Evolutionary conservation across 1,140 invertebrate genomes (phyloP).

Genomic region (Drosophila truncata): DNA sequence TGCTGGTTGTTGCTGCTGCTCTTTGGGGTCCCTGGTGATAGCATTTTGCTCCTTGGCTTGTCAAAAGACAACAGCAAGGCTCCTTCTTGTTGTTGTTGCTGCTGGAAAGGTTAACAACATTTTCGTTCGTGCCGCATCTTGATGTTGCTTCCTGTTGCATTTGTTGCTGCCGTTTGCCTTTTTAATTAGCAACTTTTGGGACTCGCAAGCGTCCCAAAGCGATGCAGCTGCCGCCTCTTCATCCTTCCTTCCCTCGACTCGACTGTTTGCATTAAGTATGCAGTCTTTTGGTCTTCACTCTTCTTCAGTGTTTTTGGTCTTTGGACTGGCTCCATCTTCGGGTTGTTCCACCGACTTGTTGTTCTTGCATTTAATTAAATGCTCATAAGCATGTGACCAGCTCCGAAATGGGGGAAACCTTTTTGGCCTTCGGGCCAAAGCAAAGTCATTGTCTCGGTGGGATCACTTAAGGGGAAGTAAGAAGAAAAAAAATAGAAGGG

Average conservation of each 20-base stretch:
- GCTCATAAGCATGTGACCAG: slow-evolving; percentile 80
- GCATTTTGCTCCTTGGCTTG: slow-evolving; percentile 81
- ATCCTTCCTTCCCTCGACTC: slow-evolving; percentile 17
- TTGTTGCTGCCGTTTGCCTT: slow-evolving; percentile 74
- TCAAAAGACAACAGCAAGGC: slow-evolving; percentile 68
- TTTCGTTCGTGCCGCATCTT: slow-evolving; percentile 81
- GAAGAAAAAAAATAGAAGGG: not conserved
- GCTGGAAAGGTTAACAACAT: slow-evolving; percentile 78
- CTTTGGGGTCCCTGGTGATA: slow-evolving; percentile 79
- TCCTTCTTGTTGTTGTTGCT: slow-evolving; percentile 53
- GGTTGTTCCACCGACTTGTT: slow-evolving; percentile 25
- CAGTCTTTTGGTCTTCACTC: slow-evolving; percentile 65
- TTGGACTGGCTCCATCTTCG: slow-evolving; percentile 15
- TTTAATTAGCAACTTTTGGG: slow-evolving; percentile 83
- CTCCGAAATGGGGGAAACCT: slow-evolving; percentile 33
- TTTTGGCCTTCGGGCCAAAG: slow-evolving; percentile 49
- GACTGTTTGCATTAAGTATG: slow-evolving; percentile 74
- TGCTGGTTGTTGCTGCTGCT: slow-evolving; percentile 49
- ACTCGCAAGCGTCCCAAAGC: slow-evolving; percentile 67
- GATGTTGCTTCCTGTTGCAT: slow-evolving; percentile 73
- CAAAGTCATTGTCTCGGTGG: slow-evolving; percentile 69
- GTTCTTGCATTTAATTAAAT: slow-evolving; percentile 84
- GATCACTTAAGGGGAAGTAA: slow-evolving; percentile 25
- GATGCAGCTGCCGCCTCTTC: slow-evolving; percentile 25
- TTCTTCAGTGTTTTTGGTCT: slow-evolving; percentile 3